Conservation (phyloP, 2,888 invertebrate species). For the Patella depressa region DNA sequence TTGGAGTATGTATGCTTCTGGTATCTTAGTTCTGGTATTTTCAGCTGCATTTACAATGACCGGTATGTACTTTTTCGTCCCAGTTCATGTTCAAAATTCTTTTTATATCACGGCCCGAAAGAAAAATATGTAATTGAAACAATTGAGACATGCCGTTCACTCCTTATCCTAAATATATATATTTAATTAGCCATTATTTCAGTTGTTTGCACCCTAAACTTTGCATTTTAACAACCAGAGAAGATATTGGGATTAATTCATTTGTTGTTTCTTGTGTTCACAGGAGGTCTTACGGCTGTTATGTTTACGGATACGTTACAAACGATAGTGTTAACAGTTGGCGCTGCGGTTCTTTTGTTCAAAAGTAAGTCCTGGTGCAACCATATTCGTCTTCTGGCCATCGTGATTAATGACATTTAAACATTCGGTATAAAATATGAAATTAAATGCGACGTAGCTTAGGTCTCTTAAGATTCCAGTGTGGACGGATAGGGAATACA, state of each 20-base stretch:
- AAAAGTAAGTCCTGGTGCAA: conserved; percentile 19
- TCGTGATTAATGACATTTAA: too few relatives aligned
- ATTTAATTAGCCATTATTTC: not conserved
- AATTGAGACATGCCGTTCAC: not conserved
- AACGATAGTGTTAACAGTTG: conserved; percentile 28
- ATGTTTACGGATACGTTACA: conserved; percentile 40
- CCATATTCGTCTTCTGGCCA: too few relatives aligned
- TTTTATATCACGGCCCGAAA: too few relatives aligned
- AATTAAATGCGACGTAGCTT: too few relatives aligned
- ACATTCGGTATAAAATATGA: too few relatives aligned
- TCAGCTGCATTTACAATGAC: conserved; percentile 41
- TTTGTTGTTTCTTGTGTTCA: not conserved
- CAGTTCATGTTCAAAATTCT: too few relatives aligned
- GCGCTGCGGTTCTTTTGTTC: conserved; percentile 28
- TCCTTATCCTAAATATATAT: conserved; percentile 20
- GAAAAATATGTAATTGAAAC: not conserved
- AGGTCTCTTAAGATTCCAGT: too few relatives aligned
- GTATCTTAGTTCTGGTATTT: conserved; percentile 31
- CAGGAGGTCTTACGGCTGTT: conserved; percentile 37
- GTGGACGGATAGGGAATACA: too few relatives aligned
- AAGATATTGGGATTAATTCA: not conserved
- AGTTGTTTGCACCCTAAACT: not conserved
- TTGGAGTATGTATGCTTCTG: conserved; percentile 36
- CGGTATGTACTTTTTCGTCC: conserved; percentile 33
- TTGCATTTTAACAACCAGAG: not conserved